phyloP scores from a whole-genome alignment of 2,888 invertebrate species.

The Plebejus argus region DNA sequence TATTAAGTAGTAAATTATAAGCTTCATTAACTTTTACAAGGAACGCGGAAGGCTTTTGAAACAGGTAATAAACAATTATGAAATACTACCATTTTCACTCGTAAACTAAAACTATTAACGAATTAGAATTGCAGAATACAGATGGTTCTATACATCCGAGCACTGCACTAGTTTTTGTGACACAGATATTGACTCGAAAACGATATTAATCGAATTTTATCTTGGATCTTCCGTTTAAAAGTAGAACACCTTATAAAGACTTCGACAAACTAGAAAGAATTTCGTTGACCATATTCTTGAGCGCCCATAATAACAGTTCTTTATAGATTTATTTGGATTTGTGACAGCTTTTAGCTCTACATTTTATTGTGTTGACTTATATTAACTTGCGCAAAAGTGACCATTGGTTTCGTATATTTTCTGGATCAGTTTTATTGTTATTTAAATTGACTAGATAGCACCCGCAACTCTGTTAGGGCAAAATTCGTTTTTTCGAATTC shows the following conservation, averaged over 20 bases:
- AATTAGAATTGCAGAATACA: neutral
- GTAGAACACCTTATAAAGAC: neutral
- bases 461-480: too few relatives aligned
- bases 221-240: neutral
- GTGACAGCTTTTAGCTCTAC: neutral
- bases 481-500: too few relatives aligned
- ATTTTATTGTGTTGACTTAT: neutral
- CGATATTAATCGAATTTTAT: neutral
- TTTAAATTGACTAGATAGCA: too few relatives aligned
- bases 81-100: neutral
- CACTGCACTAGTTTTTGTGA: neutral
- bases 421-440: neutral
- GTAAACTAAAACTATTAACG: constrained; percentile 1
- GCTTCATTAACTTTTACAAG: constrained; percentile 15
- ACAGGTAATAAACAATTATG: neutral
- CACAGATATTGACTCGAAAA: neutral
- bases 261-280: neutral
- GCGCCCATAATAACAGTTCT: neutral
- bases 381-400: neutral
- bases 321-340: constrained; percentile 2
- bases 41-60: neutral
- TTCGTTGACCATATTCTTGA: neutral
- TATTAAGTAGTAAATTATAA: constrained; percentile 2
- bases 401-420: neutral
- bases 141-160: neutral